Evolutionary conservation across 2,797 vertebrate genomes (phyloP), one percentile per base, ranked within the genome.

Genomic region (Xenops minutus): DNA sequence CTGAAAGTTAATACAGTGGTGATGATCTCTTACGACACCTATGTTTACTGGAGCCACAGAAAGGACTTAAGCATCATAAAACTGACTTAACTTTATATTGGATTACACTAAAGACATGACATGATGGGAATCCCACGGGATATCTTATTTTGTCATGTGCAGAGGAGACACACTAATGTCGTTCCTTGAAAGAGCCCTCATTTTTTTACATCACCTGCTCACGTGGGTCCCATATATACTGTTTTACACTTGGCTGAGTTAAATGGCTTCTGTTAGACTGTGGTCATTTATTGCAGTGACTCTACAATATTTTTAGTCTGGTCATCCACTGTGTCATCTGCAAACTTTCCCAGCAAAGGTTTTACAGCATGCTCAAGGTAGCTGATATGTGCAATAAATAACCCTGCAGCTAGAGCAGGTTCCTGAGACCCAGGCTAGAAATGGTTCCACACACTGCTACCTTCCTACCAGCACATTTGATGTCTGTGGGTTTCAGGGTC

Each of bases 331-430:
- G 10, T 54, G 30, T 34, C 73, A 95, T 76, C 77, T 96, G 95
- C 48, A 86, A 8, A 79, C 39, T 81, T 95, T 94, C 92, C 58
- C 88, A 95, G 85, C 23, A 78, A 78, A 78, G 13, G 58, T 48
- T 80, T 93, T 75, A 69, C 14, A 73, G 51, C 58, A n/a, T 92
- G 54, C 55, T 72, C 21, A 84, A 92, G 73, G 83, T n/a, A 84
- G 51, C 51, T 79, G 88, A 75, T 86, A 52, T 1, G 12, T 1
- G 5, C 62, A 67, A 24, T 56, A 88, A 88, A 77, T 83, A 92
- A 24, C 19, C 12, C 61, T 56, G 61, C 64, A 85, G 43, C 71
- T 72, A 66, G n/a, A 81, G 24, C 49, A 72, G 11, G 7, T 86
- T 84, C 15, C 29, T 54, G 52, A 37, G 17, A 61, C 8, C 4